Conservation (phyloP, 2,888 invertebrate genomes). For the Orthosia cruda region DNA sequence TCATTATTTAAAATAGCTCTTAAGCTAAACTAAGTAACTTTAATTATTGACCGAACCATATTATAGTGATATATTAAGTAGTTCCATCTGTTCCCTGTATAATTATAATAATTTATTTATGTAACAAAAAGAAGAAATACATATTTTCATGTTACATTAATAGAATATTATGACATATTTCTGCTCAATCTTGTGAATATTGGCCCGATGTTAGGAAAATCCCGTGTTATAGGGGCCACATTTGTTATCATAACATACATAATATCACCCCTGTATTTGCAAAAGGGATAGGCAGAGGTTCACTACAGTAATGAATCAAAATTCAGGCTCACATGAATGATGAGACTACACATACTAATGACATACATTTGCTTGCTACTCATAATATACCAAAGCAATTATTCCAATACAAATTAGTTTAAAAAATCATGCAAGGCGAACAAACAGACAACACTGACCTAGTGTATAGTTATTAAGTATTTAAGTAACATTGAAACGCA, state of each 20-base stretch:
- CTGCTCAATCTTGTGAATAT: too few relatives aligned
- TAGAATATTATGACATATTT: too few relatives aligned
- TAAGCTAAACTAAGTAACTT: not conserved
- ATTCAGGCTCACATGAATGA: not conserved
- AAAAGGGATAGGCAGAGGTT: too few relatives aligned
- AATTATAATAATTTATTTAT: too few relatives aligned
- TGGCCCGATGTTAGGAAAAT: too few relatives aligned
- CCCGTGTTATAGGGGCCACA: too few relatives aligned
- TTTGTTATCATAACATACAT: too few relatives aligned
- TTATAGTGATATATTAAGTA: not conserved
- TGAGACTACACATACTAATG: slow-evolving; percentile 26
- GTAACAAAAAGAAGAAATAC: too few relatives aligned
- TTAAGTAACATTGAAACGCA: slow-evolving; percentile 79
- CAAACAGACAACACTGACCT: slow-evolving; percentile 69
- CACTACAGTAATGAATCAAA: too few relatives aligned
- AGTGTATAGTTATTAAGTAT: slow-evolving; percentile 74
- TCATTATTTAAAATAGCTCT: not conserved
- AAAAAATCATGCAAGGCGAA: slow-evolving; percentile 63
- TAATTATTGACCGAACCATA: not conserved
- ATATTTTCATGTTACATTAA: too few relatives aligned
- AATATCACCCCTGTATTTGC: too few relatives aligned
- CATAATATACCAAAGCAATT: slow-evolving; percentile 50
- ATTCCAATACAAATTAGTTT: slow-evolving; percentile 53
- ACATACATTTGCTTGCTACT: slow-evolving; percentile 24
- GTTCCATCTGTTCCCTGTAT: not conserved